Conservation (phyloP, 2,113 vertebrate species). For the Scytalopus superciliaris region DNA sequence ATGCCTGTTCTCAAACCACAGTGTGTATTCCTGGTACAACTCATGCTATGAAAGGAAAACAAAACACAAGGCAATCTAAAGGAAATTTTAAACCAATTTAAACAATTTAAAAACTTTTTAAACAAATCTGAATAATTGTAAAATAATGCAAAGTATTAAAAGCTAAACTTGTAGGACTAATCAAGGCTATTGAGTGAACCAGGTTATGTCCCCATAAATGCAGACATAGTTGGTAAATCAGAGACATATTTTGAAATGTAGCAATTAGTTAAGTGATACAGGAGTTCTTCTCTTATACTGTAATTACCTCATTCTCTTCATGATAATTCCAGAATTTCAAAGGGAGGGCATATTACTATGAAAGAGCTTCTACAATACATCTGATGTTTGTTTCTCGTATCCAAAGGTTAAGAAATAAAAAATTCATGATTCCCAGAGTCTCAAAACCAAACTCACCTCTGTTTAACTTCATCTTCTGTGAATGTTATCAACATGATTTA, state of each 20-base stretch:
- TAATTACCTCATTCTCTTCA: background rate
- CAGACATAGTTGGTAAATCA: background rate
- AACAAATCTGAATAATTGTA: background rate
- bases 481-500: background rate
- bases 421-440: background rate
- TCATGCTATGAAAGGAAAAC: background rate
- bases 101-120: background rate
- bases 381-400: background rate
- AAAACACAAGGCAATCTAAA: background rate
- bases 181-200: background rate
- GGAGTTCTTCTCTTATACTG: background rate
- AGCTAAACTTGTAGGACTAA: background rate
- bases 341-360: background rate
- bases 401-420: background rate
- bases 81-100: background rate
- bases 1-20: background rate
- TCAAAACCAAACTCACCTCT: background rate
- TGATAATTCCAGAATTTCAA: background rate
- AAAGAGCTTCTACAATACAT: background rate
- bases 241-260: background rate
- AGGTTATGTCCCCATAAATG: background rate
- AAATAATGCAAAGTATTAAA: background rate
- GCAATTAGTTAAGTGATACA: background rate
- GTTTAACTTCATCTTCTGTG: background rate
- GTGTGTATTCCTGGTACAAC: background rate